Percentiles rank a stretch among this genome's conserved stretches.
Evolutionary conservation across 2,888 invertebrate genomes (phyloP).

Genomic region (Apotomis betuletana): DNA sequence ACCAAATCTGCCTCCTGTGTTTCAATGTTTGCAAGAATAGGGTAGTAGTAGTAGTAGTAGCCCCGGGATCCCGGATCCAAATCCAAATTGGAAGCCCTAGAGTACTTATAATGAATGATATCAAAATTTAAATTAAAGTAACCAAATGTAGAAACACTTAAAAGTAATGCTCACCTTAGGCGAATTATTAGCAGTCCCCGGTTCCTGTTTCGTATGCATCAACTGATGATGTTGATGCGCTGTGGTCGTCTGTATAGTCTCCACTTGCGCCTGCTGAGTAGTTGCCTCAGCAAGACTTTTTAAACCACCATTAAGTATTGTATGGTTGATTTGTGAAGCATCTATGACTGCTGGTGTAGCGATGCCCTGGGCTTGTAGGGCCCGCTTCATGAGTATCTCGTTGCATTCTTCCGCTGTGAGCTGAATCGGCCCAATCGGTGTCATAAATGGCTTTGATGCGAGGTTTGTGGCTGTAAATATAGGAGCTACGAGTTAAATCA

Average conservation of each 20-base stretch:
- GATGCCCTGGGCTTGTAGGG: constrained; percentile 86
- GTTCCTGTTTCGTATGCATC: constrained; percentile 83
- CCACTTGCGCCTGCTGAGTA: constrained; percentile 65
- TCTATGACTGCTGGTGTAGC: constrained; percentile 79
- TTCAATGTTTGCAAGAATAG: no score
- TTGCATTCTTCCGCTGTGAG: constrained; percentile 90
- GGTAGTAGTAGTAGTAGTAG: no score
- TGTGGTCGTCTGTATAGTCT: constrained; percentile 67
- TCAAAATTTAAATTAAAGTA: constrained; percentile 16
- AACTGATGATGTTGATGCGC: constrained; percentile 76
- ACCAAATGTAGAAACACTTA: background rate
- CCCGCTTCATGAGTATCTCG: constrained; percentile 90
- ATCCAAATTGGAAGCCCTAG: no score
- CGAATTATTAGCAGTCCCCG: constrained; percentile 84
- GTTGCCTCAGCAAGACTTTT: constrained; percentile 73
- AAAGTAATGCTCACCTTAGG: constrained; percentile 69
- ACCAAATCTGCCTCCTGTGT: no score
- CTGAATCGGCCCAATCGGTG: constrained; percentile 88
- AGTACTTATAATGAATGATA: background rate
- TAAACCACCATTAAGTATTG: constrained; percentile 72
- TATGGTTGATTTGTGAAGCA: constrained; percentile 76
- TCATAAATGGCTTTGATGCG: constrained; percentile 86
- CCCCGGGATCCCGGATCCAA: no score
- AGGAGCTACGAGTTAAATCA: constrained; percentile 41
- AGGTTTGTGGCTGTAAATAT: constrained; percentile 71